Evolutionary conservation across 2,113 vertebrate genomes (phyloP).

Genomic region (Daboia siamensis): DNA sequence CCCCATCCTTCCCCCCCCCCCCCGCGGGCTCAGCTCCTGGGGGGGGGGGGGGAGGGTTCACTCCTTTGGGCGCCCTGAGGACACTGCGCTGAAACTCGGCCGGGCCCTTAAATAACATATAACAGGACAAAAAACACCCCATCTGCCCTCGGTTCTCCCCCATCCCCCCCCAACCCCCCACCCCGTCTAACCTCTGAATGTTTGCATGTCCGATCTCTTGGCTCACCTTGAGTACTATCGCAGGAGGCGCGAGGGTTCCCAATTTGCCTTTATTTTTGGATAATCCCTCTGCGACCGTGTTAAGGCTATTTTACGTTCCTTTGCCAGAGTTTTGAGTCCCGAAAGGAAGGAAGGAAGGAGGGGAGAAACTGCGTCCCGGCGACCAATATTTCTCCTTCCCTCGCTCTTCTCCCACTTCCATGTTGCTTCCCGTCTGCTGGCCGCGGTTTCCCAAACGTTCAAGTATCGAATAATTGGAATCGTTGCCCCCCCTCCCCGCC

Average conservation of each 20-base stretch:
- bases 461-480: neutral
- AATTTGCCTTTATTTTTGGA: slow-evolving; percentile 52
- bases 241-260: slow-evolving; percentile 40
- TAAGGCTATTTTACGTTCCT: slow-evolving; percentile 32
- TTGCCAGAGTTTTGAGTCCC: neutral
- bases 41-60: no score
- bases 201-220: neutral
- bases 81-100: neutral
- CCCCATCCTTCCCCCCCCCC: neutral
- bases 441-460: neutral
- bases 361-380: neutral
- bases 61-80: neutral
- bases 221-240: slow-evolving; percentile 62
- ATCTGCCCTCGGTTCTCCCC: rapidly evolving
- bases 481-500: neutral
- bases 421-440: neutral
- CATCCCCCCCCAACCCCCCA: neutral
- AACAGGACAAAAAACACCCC: neutral
- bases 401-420: neutral
- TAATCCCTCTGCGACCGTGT: slow-evolving; percentile 58
- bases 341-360: no score
- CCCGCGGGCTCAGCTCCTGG: neutral
- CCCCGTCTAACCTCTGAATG: neutral
- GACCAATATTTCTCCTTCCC: neutral
- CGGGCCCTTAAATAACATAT: neutral